Conservation (phyloP, 2,113 vertebrate species). For the Cheilinus undulatus region DNA sequence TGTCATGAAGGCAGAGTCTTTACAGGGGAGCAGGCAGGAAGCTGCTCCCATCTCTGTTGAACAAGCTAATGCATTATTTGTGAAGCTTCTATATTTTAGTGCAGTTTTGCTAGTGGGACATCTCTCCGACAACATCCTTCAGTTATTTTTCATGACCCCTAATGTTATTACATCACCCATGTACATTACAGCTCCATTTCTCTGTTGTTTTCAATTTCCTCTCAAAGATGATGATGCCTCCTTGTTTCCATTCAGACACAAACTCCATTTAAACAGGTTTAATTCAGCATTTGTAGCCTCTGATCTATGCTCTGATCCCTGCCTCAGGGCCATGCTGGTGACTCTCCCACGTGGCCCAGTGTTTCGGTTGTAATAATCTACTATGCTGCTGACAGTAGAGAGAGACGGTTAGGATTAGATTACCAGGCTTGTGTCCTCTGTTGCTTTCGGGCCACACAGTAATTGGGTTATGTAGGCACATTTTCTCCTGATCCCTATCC, state of each 20-base stretch:
- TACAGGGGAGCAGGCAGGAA: constrained; percentile 38
- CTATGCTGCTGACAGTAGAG: constrained; percentile 53
- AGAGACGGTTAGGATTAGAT: constrained; percentile 65
- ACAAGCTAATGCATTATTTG: constrained; percentile 73
- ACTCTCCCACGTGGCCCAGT: constrained; percentile 37
- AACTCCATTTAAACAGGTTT: constrained; percentile 41
- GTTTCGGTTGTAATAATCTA: constrained; percentile 58
- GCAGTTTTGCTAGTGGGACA: constrained; percentile 23
- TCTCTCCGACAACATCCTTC: constrained; percentile 33
- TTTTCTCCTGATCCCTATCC: constrained; percentile 67
- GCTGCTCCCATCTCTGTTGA: constrained; percentile 42
- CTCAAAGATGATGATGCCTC: not conserved
- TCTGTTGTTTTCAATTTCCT: constrained; percentile 1
- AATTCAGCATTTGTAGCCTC: constrained; percentile 41
- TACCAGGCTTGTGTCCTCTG: constrained; percentile 49
- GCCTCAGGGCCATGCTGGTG: constrained; percentile 31
- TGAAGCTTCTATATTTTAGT: constrained; percentile 54
- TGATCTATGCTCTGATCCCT: constrained; percentile 29
- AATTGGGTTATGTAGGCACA: constrained; percentile 71
- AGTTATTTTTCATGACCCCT: not conserved
- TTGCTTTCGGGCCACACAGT: constrained; percentile 48
- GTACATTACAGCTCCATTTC: constrained; percentile 2
- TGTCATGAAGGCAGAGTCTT: constrained; percentile 39
- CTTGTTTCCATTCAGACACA: constrained; percentile 19
- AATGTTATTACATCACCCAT: not conserved